Evolutionary conservation across 2,113 vertebrate genomes (phyloP).

Genomic region (Chlamydotis undulata): DNA sequence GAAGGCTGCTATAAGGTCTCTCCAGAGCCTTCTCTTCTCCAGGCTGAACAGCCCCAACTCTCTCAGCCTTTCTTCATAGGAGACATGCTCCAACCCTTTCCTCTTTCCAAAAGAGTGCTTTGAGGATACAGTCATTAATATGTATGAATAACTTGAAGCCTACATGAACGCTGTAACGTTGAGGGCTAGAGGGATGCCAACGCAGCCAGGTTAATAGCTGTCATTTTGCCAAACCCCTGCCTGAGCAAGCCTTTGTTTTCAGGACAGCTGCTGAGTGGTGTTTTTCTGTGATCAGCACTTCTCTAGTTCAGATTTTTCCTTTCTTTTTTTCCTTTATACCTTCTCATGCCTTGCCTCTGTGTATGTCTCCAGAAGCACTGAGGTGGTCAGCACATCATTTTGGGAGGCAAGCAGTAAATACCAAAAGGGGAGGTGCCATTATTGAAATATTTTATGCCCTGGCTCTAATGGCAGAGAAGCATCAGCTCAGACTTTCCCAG

Average conservation of each 20-base stretch:
- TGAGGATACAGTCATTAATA: background rate
- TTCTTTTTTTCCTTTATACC: background rate
- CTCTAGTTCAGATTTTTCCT: background rate
- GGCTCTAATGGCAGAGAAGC: background rate
- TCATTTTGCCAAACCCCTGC: background rate
- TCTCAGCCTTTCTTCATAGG: too few species aligned
- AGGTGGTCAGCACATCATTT: background rate
- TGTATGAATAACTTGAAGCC: background rate
- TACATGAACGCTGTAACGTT: background rate
- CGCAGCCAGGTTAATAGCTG: background rate
- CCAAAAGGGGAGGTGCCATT: fast-evolving
- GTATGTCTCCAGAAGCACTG: background rate
- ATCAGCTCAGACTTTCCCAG: background rate
- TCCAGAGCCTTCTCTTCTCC: too few species aligned
- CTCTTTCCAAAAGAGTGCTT: background rate
- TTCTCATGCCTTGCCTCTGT: background rate
- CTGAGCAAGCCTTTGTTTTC: background rate
- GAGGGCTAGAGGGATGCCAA: background rate
- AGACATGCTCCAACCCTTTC: background rate
- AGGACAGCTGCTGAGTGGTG: background rate
- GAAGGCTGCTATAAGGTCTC: too few species aligned
- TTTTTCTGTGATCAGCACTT: background rate
- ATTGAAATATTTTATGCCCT: background rate
- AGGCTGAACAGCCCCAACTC: too few species aligned
- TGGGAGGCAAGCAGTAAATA: background rate